phyloP scores from a whole-genome alignment of 2,888 invertebrate genomes.

The Drosophila atripex region DNA sequence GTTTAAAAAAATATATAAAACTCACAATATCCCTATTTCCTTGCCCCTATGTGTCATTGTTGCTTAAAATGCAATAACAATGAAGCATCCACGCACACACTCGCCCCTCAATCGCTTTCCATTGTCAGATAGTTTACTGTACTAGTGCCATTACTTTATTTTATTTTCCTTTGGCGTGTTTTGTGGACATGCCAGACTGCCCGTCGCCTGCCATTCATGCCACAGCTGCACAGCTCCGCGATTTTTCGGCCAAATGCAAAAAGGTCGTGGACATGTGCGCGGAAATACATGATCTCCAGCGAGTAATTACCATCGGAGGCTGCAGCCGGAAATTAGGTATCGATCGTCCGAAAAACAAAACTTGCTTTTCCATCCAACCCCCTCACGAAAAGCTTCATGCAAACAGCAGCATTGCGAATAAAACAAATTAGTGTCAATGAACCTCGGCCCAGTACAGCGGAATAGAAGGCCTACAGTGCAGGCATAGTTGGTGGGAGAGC shows the following conservation, averaged over 20 bases:
- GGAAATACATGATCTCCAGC: slow-evolving; percentile 16
- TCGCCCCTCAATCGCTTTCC: not conserved
- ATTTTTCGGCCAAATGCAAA: slow-evolving; percentile 32
- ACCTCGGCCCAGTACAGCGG: slow-evolving; percentile 11
- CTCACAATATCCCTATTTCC: not conserved
- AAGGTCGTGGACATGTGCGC: slow-evolving; percentile 38
- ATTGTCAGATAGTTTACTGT: slow-evolving; percentile 39
- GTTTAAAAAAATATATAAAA: too few species aligned
- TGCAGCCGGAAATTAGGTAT: slow-evolving; percentile 43
- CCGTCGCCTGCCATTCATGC: slow-evolving; percentile 27
- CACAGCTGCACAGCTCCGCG: not conserved
- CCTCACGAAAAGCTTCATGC: not conserved
- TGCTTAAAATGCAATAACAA: slow-evolving; percentile 39
- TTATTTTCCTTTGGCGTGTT: slow-evolving; percentile 27
- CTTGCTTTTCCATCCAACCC: slow-evolving; percentile 23
- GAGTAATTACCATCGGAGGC: slow-evolving; percentile 34
- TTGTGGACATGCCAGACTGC: slow-evolving; percentile 41
- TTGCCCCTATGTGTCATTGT: slow-evolving; percentile 2
- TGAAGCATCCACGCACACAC: too few species aligned
- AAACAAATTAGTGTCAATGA: slow-evolving; percentile 29
- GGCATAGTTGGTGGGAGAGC: slow-evolving; percentile 19
- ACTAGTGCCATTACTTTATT: slow-evolving; percentile 7
- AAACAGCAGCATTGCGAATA: slow-evolving; percentile 7
- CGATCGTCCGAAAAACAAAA: slow-evolving; percentile 49
- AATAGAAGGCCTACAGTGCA: not conserved